Base-by-base conservation (phyloP, 2,888 invertebrate species). In the Corbicula japonica region DNA sequence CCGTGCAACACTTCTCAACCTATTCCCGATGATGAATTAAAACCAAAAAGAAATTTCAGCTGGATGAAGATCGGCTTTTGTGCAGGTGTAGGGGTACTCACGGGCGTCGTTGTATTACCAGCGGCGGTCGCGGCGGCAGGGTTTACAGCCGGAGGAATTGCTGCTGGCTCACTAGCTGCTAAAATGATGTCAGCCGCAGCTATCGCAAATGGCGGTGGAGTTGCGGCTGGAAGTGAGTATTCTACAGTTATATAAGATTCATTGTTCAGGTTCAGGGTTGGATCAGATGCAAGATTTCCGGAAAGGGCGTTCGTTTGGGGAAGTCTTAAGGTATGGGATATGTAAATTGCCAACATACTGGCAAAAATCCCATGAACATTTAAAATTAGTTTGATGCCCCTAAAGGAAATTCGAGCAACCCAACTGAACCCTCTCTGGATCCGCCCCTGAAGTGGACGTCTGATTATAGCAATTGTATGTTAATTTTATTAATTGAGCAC, bases 91-190 rank as follows among this genome's bases (percentile, higher is more conserved):
- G 54, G 30, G 1, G 54, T 12, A 3, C 2, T 18, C 4, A 18
- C 23, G 12, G 54, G 18, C 12, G 1, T 30, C 15, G 28, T 54
- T 18, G 54, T 28, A 23, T 28, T 18, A 15, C 54, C 54, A 1
- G 1, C 32, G 23, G 54, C n/a, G 8, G 15, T 54, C 1, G 28
- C 28, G 28, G 30, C 54, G 1, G 4, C 32, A 3, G 54, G 54
- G 15, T 54, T 54, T 23, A 28, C 28, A n/a, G 30, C 30, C 4
- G 28, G 30, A 18, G 54, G 54, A 1, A 54, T 54, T 5, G 54
- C 30, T 5, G 54, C 54, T 3, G 54, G 54, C 2, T 54, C 54
- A 10, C 4, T 54, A n/a, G 54, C 54, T 21, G 54, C 54, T 15
- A 54, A 54, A 15, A 30, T 28, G 54, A 54, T 54, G 54, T 54